Conservation (phyloP, 2,888 invertebrate species). For the Neoscelio sp. region DNA sequence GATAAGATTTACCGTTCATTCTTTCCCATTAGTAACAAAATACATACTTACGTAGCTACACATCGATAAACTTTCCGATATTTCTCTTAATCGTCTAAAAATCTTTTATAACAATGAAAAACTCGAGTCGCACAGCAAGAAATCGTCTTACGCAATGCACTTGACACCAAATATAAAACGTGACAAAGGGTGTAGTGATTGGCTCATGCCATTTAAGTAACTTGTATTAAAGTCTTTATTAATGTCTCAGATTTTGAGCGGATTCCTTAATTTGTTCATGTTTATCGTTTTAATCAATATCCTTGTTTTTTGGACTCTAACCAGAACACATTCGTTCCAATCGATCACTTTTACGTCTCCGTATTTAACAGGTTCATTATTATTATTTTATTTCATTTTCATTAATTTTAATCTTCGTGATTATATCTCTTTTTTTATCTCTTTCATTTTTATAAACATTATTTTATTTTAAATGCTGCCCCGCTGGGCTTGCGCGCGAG, state of each 20-base stretch:
- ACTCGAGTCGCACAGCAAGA: conserved; percentile 58
- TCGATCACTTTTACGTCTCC: conserved; percentile 65
- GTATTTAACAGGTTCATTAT: conserved; percentile 55
- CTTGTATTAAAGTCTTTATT: conserved; percentile 82
- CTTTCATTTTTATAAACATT: conserved; percentile 72
- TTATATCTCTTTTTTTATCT: conserved; percentile 66
- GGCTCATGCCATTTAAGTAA: conserved; percentile 74
- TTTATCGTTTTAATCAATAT: conserved; percentile 70
- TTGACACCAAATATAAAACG: conserved; percentile 64
- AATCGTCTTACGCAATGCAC: conserved; percentile 59
- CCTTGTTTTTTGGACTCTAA: conserved; percentile 67
- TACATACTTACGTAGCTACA: conserved; percentile 56
- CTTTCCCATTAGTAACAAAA: conserved; percentile 49
- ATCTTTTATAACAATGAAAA: conserved; percentile 62
- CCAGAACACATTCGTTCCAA: conserved; percentile 67
- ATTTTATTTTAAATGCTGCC: conserved; percentile 73
- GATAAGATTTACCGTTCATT: conserved; percentile 40
- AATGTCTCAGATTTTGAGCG: conserved; percentile 81
- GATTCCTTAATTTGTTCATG: conserved; percentile 72
- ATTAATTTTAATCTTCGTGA: conserved; percentile 49
- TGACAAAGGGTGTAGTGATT: conserved; percentile 68
- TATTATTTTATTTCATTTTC: conserved; percentile 27
- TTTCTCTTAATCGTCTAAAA: conserved; percentile 63
- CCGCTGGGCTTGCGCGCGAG: conserved; percentile 71
- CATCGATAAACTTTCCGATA: conserved; percentile 64